These are phyloP conservation scores for Camptogramma bilineatum DNA, from an alignment of 2,888 invertebrate genomes.

Conservation along the genomic window DNA sequence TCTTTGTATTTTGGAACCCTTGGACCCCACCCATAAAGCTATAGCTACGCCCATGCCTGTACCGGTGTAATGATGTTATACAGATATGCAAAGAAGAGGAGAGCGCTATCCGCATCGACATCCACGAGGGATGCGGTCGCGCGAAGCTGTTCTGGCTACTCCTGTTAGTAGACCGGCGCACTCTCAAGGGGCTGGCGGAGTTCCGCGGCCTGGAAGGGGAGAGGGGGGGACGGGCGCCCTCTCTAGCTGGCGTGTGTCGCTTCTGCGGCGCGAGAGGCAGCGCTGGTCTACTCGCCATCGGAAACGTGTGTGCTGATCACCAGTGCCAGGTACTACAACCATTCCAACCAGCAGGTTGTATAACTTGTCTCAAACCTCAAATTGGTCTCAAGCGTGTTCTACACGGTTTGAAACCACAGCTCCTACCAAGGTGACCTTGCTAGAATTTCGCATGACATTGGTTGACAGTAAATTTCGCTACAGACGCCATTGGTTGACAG, in stretches of 20 bases:
- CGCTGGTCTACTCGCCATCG: constrained; percentile 94
- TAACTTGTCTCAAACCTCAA: too few relatives aligned
- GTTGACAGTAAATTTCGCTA: too few relatives aligned
- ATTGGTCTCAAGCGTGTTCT: too few relatives aligned
- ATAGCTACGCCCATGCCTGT: too few relatives aligned
- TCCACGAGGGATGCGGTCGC: constrained; percentile 98
- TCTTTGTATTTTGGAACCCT: too few relatives aligned
- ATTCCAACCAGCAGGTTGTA: too few relatives aligned
- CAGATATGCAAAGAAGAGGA: constrained; percentile 98
- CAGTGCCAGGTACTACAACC: constrained; percentile 91
- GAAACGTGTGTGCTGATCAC: constrained; percentile 96
- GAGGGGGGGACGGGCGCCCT: constrained; percentile 51
- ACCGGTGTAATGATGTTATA: not conserved
- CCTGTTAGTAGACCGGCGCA: constrained; percentile 96
- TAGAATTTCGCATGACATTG: too few relatives aligned
- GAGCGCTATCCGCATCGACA: constrained; percentile 97
- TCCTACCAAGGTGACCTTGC: too few relatives aligned
- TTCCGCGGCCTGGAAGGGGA: constrained; percentile 89
- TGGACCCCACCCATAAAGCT: too few relatives aligned
- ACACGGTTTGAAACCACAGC: too few relatives aligned
- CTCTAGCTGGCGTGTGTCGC: constrained; percentile 91
- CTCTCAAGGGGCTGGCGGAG: constrained; percentile 95
- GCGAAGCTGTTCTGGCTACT: constrained; percentile 98
- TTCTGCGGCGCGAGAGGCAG: constrained; percentile 96
- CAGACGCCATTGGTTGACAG: too few relatives aligned